Conservation (phyloP, 2,113 vertebrate species). For the Aphelocoma coerulescens region DNA sequence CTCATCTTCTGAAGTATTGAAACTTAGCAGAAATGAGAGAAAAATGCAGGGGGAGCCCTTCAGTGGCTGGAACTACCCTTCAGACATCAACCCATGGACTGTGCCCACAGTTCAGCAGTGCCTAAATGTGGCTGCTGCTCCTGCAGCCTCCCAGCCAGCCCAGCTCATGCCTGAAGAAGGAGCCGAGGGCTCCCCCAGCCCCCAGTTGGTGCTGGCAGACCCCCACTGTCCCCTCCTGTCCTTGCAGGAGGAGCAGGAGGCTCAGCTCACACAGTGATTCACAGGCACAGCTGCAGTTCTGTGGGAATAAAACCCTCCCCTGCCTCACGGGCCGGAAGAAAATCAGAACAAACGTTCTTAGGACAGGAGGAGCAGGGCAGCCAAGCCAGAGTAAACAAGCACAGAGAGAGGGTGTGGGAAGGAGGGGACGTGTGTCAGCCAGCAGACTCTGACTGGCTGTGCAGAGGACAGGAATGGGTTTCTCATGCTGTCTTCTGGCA, state of each 20-base stretch:
- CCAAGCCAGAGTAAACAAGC: conserved; percentile 58
- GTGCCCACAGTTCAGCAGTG: accelerated
- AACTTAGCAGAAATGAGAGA: neutral
- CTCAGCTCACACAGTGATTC: conserved; percentile 3
- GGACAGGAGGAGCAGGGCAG: conserved; percentile 44
- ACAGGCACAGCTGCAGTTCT: conserved; percentile 46
- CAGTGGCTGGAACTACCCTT: neutral
- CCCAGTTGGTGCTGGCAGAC: neutral
- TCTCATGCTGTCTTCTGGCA: neutral
- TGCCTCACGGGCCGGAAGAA: conserved; percentile 51
- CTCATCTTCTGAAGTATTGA: neutral
- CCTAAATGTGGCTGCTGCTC: neutral
- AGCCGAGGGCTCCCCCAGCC: neutral
- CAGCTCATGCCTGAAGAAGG: neutral
- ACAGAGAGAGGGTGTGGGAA: conserved; percentile 24
- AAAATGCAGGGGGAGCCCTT: neutral
- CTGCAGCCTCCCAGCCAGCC: neutral
- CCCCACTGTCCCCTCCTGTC: neutral
- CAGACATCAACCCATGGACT: accelerated
- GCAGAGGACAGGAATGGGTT: neutral
- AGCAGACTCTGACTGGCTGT: neutral
- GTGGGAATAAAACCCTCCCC: conserved; percentile 56
- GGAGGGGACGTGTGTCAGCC: neutral
- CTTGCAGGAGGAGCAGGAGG: neutral
- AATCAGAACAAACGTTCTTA: conserved; percentile 39